phyloP scores from a whole-genome alignment of 2,797 vertebrate genomes.

The Oryzias dopingdopingensis region DNA sequence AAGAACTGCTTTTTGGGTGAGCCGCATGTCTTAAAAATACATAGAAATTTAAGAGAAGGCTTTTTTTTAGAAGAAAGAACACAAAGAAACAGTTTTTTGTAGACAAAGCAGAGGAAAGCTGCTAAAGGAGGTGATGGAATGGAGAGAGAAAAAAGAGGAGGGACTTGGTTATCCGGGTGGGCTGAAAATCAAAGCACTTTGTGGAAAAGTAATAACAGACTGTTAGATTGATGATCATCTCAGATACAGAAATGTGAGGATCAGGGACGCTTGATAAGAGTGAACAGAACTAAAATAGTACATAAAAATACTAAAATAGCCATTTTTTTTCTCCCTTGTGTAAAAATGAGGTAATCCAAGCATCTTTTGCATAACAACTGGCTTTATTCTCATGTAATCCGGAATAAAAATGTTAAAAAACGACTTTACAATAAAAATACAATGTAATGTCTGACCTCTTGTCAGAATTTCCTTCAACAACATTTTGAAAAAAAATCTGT shows the following conservation, averaged over 20 bases:
- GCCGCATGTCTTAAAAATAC: background rate
- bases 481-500: background rate
- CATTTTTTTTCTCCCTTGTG: conserved; percentile 17
- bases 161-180: conserved; percentile 70
- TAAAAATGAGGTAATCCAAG: conserved; percentile 41
- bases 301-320: conserved; percentile 22
- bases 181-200: conserved; percentile 74
- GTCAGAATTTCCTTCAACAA: conserved; percentile 1
- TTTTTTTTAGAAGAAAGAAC: background rate
- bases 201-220: conserved; percentile 74
- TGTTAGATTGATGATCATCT: conserved; percentile 74
- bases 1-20: background rate
- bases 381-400: conserved; percentile 10
- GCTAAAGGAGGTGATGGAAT: conserved; percentile 37
- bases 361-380: conserved; percentile 5
- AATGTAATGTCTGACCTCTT: background rate
- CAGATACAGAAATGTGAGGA: conserved; percentile 59
- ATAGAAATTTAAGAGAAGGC: background rate
- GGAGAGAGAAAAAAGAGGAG: conserved; percentile 27
- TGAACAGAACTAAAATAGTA: conserved; percentile 53
- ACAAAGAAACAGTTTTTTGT: background rate
- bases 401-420: background rate
- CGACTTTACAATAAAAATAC: background rate
- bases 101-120: conserved; percentile 3
- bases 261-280: conserved; percentile 37